These are phyloP conservation scores for Phenganax stokvisi DNA, from an alignment of 92 coral and sea anemone species.

Conservation along the genomic window DNA sequence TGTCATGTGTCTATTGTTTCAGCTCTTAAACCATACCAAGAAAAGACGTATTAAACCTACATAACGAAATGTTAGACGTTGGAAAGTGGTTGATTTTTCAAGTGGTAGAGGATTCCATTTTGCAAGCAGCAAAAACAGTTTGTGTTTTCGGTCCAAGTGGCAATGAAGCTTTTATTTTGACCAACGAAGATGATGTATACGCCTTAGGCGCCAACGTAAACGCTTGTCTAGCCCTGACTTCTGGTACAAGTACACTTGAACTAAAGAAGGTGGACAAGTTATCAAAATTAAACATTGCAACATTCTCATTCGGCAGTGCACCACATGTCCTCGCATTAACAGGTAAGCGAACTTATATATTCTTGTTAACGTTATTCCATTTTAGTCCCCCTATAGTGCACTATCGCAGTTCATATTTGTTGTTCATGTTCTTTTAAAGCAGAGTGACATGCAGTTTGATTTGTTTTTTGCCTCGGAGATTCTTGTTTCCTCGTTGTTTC, in stretches of 20 bases:
- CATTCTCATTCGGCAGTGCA: constrained; percentile 77
- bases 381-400: no score
- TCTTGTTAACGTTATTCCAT: not conserved
- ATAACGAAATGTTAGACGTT: constrained; percentile 63
- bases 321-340: constrained; percentile 82
- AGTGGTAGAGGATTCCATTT: constrained; percentile 56
- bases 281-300: constrained; percentile 60
- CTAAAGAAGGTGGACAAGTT: constrained; percentile 70
- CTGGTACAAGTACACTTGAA: constrained; percentile 68
- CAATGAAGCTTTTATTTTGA: constrained; percentile 77
- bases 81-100: constrained; percentile 87
- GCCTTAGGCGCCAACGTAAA: constrained; percentile 81
- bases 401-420: not conserved
- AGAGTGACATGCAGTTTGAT: no score
- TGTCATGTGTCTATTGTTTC: not conserved
- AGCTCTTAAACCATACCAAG: not conserved
- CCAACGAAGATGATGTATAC: constrained; percentile 68
- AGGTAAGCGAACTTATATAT: constrained; percentile 42
- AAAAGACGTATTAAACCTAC: no score
- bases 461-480: no score
- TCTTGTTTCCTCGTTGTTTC: no score
- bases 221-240: constrained; percentile 75
- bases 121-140: constrained; percentile 58
- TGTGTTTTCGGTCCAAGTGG: constrained; percentile 87
- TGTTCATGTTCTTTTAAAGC: not conserved